phyloP scores from a whole-genome alignment of 1,140 invertebrate species.

The Bombus vancouverensis region DNA sequence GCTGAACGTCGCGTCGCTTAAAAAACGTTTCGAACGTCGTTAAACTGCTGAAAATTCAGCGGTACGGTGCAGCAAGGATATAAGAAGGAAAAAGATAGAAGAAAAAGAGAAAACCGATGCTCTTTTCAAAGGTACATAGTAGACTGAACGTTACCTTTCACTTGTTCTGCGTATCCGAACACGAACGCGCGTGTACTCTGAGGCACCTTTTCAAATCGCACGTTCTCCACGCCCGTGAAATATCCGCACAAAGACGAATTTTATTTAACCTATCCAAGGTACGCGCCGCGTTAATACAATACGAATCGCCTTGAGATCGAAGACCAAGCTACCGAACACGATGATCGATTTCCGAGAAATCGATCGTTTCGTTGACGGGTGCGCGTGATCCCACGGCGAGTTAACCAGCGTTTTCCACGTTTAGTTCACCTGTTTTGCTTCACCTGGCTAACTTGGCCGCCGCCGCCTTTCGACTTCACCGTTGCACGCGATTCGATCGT shows the following conservation, averaged over 20 bases:
- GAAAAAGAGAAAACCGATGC: not conserved
- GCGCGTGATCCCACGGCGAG: not conserved
- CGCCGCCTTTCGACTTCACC: not conserved
- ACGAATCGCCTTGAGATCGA: not conserved
- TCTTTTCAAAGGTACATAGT: not conserved
- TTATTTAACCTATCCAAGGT: not conserved
- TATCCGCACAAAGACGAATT: not conserved
- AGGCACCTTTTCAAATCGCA: slow-evolving; percentile 9
- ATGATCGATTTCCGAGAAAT: slow-evolving; percentile 15
- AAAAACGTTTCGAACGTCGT: no score
- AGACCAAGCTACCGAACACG: not conserved
- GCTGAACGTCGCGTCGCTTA: not conserved
- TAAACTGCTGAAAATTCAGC: no score
- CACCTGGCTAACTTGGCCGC: not conserved
- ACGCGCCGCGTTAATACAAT: not conserved
- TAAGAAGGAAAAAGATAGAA: not conserved
- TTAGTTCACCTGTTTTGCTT: slow-evolving; percentile 21
- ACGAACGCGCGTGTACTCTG: not conserved
- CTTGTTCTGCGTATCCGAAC: slow-evolving; percentile 7
- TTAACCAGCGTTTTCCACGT: not conserved
- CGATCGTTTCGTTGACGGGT: slow-evolving; percentile 1
- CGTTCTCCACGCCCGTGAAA: not conserved
- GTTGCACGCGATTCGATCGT: not conserved
- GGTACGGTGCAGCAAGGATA: not conserved
- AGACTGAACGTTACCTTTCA: slow-evolving; percentile 6